A percentile compares a stretch with the other conserved stretches of the same genome.
These are phyloP conservation scores for Phaetusa simplex DNA, from an alignment of 2,113 vertebrate genomes.

Conservation along the genomic window DNA sequence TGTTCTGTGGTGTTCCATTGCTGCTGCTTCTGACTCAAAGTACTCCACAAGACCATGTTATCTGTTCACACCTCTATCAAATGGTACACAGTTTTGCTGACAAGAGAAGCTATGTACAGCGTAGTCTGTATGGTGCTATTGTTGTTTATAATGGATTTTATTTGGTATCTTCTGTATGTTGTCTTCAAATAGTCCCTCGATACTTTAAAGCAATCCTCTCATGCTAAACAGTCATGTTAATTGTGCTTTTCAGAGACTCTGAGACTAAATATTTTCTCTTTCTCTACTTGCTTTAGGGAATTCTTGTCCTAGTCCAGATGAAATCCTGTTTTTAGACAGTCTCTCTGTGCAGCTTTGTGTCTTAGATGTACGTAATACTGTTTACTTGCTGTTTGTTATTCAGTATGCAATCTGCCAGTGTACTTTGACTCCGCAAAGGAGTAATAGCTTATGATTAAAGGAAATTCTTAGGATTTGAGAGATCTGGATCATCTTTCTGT, in stretches of 20 bases:
- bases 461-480: background rate
- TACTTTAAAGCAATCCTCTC: background rate
- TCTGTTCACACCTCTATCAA: background rate
- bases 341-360: background rate
- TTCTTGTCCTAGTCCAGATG: slow-evolving; percentile 17
- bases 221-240: background rate
- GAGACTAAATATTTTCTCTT: slow-evolving; percentile 11
- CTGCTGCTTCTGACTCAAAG: background rate
- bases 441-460: background rate
- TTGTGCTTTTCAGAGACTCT: slow-evolving; percentile 6
- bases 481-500: background rate
- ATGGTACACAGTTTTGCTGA: background rate
- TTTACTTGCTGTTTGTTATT: background rate
- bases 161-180: background rate
- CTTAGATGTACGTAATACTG: background rate
- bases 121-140: background rate
- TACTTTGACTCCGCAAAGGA: background rate
- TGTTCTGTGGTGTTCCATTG: background rate
- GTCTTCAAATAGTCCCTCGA: background rate
- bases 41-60: background rate
- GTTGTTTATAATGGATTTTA: background rate
- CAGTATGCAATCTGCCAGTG: background rate
- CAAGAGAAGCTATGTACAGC: background rate
- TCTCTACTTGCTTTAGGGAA: background rate
- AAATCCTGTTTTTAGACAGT: background rate